phyloP scores from a whole-genome alignment of 1,140 invertebrate genomes.

The Drosophila novamexicana region DNA sequence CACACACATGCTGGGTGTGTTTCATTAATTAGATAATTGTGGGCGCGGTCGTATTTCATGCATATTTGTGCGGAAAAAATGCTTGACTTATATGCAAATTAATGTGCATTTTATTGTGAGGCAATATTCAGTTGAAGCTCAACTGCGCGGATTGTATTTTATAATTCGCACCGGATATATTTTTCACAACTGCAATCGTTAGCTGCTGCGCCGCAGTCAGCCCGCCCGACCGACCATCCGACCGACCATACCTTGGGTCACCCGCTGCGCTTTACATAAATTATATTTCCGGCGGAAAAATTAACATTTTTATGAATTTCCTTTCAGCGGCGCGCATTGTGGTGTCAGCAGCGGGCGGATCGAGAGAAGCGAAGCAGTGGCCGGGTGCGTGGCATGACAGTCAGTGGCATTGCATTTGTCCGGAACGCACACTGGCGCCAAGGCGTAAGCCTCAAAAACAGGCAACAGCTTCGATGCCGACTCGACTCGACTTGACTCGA shows the following conservation, averaged over 20 bases:
- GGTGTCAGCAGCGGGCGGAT: constrained; percentile 45
- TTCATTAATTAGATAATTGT: constrained; percentile 54
- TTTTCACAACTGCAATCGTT: constrained; percentile 51
- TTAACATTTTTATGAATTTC: constrained; percentile 83
- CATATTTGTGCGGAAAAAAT: constrained; percentile 39
- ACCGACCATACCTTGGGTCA: constrained; percentile 55
- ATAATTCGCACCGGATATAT: constrained; percentile 77
- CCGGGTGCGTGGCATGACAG: constrained; percentile 30
- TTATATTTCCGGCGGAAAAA: constrained; percentile 83
- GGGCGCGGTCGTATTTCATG: constrained; percentile 43
- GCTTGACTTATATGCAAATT: constrained; percentile 53
- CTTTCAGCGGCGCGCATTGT: constrained; percentile 77
- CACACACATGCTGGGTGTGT: constrained; percentile 15
- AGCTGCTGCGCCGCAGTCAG: constrained; percentile 21
- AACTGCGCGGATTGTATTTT: constrained; percentile 42
- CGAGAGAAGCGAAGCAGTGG: constrained; percentile 27
- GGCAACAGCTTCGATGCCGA: constrained; percentile 34
- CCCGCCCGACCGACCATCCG: neutral
- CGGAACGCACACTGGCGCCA: constrained; percentile 70
- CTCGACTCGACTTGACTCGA: neutral
- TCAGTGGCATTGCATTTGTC: constrained; percentile 21
- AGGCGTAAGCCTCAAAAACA: constrained; percentile 41
- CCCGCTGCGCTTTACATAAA: constrained; percentile 82
- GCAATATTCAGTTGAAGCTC: constrained; percentile 19
- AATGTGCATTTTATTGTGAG: constrained; percentile 49